Conservation (phyloP, 2,888 invertebrate genomes). For the Zeuzera pyrina region DNA sequence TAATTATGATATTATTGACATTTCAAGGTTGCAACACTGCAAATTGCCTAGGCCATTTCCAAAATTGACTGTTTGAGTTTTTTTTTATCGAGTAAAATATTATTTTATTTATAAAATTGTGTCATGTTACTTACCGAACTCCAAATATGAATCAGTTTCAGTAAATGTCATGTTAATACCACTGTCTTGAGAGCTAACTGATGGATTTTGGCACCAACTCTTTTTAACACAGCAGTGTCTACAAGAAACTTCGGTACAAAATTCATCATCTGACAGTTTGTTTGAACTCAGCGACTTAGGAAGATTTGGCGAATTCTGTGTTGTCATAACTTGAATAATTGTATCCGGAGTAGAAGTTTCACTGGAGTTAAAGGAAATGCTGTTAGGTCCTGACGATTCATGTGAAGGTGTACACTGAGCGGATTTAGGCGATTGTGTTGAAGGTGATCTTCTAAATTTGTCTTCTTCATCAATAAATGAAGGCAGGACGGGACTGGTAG, state of each 20-base stretch:
- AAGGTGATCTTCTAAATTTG: constrained; percentile 38
- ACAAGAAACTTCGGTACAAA: constrained; percentile 54
- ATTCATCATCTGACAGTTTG: constrained; percentile 74
- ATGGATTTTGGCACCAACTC: constrained; percentile 77
- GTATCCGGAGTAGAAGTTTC: constrained; percentile 69
- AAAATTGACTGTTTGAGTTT: background rate
- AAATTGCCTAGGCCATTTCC: constrained; percentile 1
- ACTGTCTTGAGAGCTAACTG: constrained; percentile 83
- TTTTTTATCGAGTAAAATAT: background rate
- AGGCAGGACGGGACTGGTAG: constrained; percentile 60
- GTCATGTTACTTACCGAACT: constrained; percentile 50
- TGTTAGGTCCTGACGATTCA: constrained; percentile 57
- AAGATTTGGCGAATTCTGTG: constrained; percentile 49
- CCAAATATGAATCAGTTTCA: constrained; percentile 75
- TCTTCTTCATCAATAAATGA: constrained; percentile 38
- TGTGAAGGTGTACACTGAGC: constrained; percentile 57
- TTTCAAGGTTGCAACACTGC: background rate
- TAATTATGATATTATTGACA: constrained; percentile 6
- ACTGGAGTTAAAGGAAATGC: constrained; percentile 67
- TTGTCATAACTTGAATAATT: constrained; percentile 62
- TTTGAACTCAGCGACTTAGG: constrained; percentile 72
- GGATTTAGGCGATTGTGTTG: constrained; percentile 55
- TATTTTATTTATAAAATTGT: background rate
- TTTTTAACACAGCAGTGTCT: constrained; percentile 69
- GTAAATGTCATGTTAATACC: constrained; percentile 83